Percentiles rank a stretch among this genome's conserved stretches.
Evolutionary conservation across 2,797 vertebrate species (phyloP).

Genomic region (Ctenopoma kingsleyae): DNA sequence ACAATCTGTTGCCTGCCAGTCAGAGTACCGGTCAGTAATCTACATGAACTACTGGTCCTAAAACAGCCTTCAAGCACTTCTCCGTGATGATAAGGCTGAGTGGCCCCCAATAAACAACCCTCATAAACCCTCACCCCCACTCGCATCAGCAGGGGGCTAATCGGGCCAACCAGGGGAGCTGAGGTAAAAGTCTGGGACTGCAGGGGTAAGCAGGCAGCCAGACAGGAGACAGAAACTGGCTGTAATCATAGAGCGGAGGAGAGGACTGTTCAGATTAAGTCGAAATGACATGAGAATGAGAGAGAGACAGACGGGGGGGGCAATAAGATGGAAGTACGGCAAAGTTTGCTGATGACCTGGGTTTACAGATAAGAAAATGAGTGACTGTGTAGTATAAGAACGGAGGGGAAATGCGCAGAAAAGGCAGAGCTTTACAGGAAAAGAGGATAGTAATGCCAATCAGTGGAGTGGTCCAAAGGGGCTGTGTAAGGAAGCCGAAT

Average conservation of each 20-base stretch:
- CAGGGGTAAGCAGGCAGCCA: constrained; percentile 46
- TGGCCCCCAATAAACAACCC: constrained; percentile 46
- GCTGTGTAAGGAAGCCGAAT: constrained; percentile 22
- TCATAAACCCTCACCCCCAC: constrained; percentile 36
- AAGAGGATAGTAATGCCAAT: constrained; percentile 45
- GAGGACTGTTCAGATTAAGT: constrained; percentile 55
- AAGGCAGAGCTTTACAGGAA: constrained; percentile 33
- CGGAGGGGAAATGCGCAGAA: background rate
- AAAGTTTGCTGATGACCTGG: constrained; percentile 28
- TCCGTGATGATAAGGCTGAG: constrained; percentile 48
- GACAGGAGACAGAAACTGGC: constrained; percentile 49
- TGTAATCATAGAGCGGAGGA: constrained; percentile 58
- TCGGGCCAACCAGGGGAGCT: constrained; percentile 47
- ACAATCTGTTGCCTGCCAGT: constrained; percentile 53
- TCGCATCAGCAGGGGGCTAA: constrained; percentile 52
- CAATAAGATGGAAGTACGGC: constrained; percentile 16
- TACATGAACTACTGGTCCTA: constrained; percentile 36
- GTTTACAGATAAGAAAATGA: constrained; percentile 35
- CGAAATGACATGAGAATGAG: constrained; percentile 29
- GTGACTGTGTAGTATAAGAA: constrained; percentile 19
- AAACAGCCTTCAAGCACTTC: constrained; percentile 33
- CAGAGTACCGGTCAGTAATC: constrained; percentile 43
- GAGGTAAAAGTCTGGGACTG: constrained; percentile 60
- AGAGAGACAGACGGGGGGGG: constrained; percentile 4
- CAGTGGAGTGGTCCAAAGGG: constrained; percentile 34